These are phyloP conservation scores for Denticeps clupeoides DNA, from an alignment of 2,797 vertebrate genomes.

Conservation along the genomic window DNA sequence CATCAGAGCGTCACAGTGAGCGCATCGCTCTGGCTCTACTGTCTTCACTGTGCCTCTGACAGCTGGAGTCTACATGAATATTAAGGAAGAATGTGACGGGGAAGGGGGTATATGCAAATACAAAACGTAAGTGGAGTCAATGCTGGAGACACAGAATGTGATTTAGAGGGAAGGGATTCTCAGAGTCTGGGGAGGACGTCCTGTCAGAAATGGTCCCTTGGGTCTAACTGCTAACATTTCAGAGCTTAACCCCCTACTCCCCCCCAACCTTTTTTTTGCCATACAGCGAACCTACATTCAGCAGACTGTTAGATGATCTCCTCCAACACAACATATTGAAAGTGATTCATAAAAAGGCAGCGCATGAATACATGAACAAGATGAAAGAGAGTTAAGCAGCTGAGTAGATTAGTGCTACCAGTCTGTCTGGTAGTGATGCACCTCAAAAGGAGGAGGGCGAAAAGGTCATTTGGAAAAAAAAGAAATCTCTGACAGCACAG, in stretches of 20 bases:
- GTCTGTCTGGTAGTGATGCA: constrained; percentile 42
- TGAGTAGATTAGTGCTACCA: constrained; percentile 57
- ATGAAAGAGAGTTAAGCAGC: constrained; percentile 33
- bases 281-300: background rate
- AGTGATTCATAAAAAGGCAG: constrained; percentile 20
- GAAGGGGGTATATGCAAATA: constrained; percentile 25
- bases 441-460: constrained; percentile 35
- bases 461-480: constrained; percentile 44
- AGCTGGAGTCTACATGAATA: constrained; percentile 42
- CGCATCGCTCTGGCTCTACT: constrained; percentile 9
- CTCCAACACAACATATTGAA: constrained; percentile 2
- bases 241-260: background rate
- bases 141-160: constrained; percentile 26
- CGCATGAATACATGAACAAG: no score
- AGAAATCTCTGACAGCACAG: constrained; percentile 45
- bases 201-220: constrained; percentile 10
- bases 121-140: constrained; percentile 23
- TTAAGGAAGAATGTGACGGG: no score
- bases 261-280: background rate
- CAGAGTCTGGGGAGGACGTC: constrained; percentile 11
- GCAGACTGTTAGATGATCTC: constrained; percentile 12
- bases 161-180: constrained; percentile 18
- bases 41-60: constrained; percentile 31
- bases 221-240: constrained; percentile 1
- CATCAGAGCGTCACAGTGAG: background rate